Evolutionary conservation across 2,113 vertebrate genomes (phyloP), one percentile per base, ranked within the genome.

Genomic region (Benitochromis conjunctus): DNA sequence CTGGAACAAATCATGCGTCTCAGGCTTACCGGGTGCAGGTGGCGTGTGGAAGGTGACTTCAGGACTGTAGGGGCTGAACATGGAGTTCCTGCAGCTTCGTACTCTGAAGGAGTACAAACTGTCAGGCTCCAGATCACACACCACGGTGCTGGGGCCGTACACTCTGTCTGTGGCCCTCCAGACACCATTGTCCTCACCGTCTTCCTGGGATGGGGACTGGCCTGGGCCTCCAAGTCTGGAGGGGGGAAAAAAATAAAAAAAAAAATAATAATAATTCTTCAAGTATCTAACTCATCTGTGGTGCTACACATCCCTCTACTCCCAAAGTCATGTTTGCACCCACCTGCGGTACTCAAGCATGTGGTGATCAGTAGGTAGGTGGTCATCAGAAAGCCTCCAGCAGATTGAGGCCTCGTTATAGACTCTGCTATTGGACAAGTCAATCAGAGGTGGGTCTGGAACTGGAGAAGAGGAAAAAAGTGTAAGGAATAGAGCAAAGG

Each of bases 331-430:
- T 21, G 24, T 18, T 16, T 26, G 48, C 84, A 5, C 94, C 87
- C 57, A 97, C 92, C 90, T 97, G 97, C 95, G 96, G 90, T 98
- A 99, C 86, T 98, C 97, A 3, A 99, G 96, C 58, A 97, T 46
- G 53, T 99, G 98, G 77, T 92, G 96, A 89, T 99, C 98, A 9
- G 97, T 97, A 21, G 96, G 96, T 5, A 96, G 91, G 24, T 92
- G 87, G 92, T 98, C 97, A 6, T 96, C 97, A 9, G 98, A 95
- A 29, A 96, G 94, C 78, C 96, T 94, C 98, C 98, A 99, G 82
- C 95, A 96, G 94, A 99, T 97, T 53, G 97, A 92, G 71, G 97
- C 97, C 84, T 97, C 97, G 69, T 98, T 98, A 82, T 99, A 99
- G 16, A 99, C 95, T 91, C 89, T 97, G 94, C 97, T 97, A 43